These are phyloP conservation scores for Schizopygopsis malacanthus DNA, from an alignment of 2,797 vertebrate species.

Conservation along the genomic window DNA sequence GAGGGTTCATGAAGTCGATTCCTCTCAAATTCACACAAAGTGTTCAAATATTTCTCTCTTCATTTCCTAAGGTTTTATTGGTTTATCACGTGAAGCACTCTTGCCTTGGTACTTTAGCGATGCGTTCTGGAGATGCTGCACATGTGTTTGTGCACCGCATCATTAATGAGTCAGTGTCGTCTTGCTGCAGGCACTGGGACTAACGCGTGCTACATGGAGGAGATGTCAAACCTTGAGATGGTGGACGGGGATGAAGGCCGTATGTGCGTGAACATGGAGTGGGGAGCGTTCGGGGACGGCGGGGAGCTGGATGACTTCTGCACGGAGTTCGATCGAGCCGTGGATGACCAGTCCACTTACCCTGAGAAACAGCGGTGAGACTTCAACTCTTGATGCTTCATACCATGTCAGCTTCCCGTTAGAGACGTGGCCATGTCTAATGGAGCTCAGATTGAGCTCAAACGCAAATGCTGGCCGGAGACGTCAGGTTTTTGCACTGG, in stretches of 20 bases:
- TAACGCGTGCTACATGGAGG: conserved; percentile 97
- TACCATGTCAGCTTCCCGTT: neutral
- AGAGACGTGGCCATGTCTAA: neutral
- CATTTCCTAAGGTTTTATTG: too few relatives aligned
- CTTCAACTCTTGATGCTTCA: neutral
- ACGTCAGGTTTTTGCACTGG: neutral
- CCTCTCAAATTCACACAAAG: too few relatives aligned
- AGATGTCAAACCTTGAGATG: conserved; percentile 91
- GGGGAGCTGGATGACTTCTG: conserved; percentile 88
- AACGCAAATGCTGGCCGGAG: neutral
- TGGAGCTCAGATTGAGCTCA: neutral
- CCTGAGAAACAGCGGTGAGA: conserved; percentile 88
- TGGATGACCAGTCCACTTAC: conserved; percentile 87
- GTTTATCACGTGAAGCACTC: too few relatives aligned
- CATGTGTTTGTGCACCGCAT: too few relatives aligned
- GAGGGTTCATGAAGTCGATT: too few relatives aligned
- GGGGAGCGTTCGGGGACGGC: conserved; percentile 92
- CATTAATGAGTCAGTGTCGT: neutral
- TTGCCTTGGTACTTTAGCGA: too few relatives aligned
- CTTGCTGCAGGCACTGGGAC: conserved; percentile 85
- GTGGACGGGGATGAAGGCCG: conserved; percentile 87
- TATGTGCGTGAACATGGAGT: conserved; percentile 98
- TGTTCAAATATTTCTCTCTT: too few relatives aligned
- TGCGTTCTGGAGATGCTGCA: too few relatives aligned
- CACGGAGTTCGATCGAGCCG: conserved; percentile 84